These are phyloP conservation scores for Pachyrhynchus sulphureomaculatus DNA, from an alignment of 1,140 invertebrate genomes.

Conservation along the genomic window DNA sequence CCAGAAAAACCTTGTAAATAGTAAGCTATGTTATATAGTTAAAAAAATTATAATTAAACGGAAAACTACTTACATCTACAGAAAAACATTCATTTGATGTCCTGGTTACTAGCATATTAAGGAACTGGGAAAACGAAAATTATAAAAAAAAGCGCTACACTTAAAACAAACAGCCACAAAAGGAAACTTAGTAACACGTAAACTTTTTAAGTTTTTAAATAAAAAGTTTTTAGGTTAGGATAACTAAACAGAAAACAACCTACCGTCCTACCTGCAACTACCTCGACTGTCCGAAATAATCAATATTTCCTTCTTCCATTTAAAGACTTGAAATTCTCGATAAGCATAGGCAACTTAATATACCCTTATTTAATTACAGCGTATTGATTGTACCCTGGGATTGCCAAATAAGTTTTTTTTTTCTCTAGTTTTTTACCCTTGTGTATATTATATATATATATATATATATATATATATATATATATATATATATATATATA, in stretches of 20 bases:
- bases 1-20: no score
- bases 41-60: no score
- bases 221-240: conserved; percentile 37
- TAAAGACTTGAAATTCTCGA: conserved; percentile 6
- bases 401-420: no score
- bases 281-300: conserved; percentile 34
- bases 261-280: conserved; percentile 34
- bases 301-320: conserved; percentile 39
- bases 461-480: no score
- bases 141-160: conserved; percentile 10
- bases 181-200: conserved; percentile 8
- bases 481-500: no score
- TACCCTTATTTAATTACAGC: not conserved
- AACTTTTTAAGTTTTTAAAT: conserved; percentile 13
- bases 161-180: conserved; percentile 21
- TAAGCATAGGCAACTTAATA: not conserved
- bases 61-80: conserved; percentile 32
- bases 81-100: conserved; percentile 36
- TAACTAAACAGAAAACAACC: conserved; percentile 38
- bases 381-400: not conserved
- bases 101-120: conserved; percentile 34
- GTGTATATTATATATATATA: no score
- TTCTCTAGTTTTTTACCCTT: no score
- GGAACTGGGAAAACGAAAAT: not conserved
- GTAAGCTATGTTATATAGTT: no score